Conservation (phyloP, 2,113 vertebrate species). For the Empidonax alnorum region DNA sequence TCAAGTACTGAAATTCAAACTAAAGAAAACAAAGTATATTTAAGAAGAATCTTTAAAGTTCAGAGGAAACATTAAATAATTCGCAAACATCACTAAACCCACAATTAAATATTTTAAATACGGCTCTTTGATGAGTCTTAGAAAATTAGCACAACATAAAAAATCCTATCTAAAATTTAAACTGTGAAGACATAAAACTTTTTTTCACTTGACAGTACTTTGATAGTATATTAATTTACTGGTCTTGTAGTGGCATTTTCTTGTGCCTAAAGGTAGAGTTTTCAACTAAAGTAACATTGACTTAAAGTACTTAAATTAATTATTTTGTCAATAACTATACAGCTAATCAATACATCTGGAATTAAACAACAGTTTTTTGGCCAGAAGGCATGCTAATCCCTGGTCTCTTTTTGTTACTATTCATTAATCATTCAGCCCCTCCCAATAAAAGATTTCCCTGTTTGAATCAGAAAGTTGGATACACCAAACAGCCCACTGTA, state of each 20-base stretch:
- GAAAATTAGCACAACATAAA: neutral
- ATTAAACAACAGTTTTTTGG: conserved; percentile 76
- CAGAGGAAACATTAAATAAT: conserved; percentile 62
- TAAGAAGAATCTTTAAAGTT: conserved; percentile 60
- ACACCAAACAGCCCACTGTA: neutral
- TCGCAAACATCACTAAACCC: conserved; percentile 57
- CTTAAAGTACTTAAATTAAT: conserved; percentile 84
- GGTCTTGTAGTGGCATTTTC: conserved; percentile 59
- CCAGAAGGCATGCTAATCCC: conserved; percentile 75
- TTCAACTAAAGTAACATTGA: conserved; percentile 76
- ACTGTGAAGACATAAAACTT: neutral
- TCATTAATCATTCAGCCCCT: conserved; percentile 70
- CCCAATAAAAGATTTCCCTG: neutral
- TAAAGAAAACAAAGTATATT: conserved; percentile 68
- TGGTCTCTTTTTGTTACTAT: conserved; percentile 63
- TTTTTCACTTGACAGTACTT: conserved; percentile 30
- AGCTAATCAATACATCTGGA: conserved; percentile 84
- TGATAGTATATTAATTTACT: conserved; percentile 60
- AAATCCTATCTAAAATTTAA: neutral
- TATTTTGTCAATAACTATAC: conserved; percentile 82
- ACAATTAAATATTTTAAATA: conserved; percentile 58
- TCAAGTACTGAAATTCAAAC: conserved; percentile 59
- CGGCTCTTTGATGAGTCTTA: neutral
- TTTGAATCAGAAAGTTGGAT: conserved; percentile 17
- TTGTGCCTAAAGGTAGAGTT: conserved; percentile 65